These are phyloP conservation scores for Acropternis orthonyx DNA, from an alignment of 2,797 vertebrate species.

Conservation along the genomic window DNA sequence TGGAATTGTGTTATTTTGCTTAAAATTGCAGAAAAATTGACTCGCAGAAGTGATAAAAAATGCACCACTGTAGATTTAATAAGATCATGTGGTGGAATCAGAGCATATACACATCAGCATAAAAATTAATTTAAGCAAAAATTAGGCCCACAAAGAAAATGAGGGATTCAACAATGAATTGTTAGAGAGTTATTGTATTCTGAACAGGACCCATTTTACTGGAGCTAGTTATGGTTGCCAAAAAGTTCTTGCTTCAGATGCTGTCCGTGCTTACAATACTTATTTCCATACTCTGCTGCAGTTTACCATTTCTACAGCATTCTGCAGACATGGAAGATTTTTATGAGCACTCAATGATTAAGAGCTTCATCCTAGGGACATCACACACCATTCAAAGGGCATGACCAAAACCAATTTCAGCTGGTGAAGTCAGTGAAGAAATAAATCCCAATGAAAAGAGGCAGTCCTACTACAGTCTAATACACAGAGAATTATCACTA, in stretches of 20 bases:
- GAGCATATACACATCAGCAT: background rate
- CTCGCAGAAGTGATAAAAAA: conserved; percentile 70
- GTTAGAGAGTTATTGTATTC: conserved; percentile 32
- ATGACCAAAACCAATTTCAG: background rate
- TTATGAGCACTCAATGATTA: background rate
- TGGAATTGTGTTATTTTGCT: conserved; percentile 73
- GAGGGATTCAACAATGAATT: conserved; percentile 27
- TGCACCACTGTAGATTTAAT: conserved; percentile 44
- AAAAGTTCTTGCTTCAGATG: conserved; percentile 62
- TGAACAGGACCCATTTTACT: conserved; percentile 59
- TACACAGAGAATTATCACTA: background rate
- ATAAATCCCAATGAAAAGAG: background rate
- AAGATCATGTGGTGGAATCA: conserved; percentile 56
- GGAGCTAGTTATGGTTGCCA: conserved; percentile 43
- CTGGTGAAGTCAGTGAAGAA: background rate
- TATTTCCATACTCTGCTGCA: conserved; percentile 27
- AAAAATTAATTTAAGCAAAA: conserved; percentile 63
- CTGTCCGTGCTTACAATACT: conserved; percentile 61
- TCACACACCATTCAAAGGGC: background rate
- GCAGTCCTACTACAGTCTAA: background rate
- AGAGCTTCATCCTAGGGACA: background rate
- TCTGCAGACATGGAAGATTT: background rate
- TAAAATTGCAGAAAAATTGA: conserved; percentile 61
- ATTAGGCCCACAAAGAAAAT: conserved; percentile 28
- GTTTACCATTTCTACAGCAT: background rate